Percentiles rank a stretch among this genome's conserved stretches.
Evolutionary conservation across 2,888 invertebrate species (phyloP).

Genomic region (Phalera bucephala): DNA sequence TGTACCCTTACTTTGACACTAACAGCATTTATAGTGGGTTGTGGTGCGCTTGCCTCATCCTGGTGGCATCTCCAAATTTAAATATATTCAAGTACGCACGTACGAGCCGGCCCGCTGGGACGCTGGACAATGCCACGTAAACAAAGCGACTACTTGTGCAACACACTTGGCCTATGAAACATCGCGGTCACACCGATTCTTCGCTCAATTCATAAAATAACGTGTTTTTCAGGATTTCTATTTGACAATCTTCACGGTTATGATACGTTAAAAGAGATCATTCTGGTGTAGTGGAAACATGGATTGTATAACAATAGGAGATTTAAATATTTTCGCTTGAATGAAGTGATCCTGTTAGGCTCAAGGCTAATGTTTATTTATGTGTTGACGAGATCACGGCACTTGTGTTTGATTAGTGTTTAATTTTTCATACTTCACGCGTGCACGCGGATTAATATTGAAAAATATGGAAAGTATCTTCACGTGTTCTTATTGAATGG

Average conservation of each 20-base stretch:
- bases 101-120: constrained; percentile 63
- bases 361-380: constrained; percentile 19
- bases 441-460: too few species aligned
- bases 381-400: constrained; percentile 7
- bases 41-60: constrained; percentile 72
- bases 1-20: constrained; percentile 65
- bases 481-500: too few species aligned
- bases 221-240: constrained; percentile 44
- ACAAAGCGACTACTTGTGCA: constrained; percentile 76
- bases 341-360: constrained; percentile 24
- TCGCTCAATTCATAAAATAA: constrained; percentile 47
- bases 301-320: constrained; percentile 18
- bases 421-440: not conserved
- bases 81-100: constrained; percentile 83
- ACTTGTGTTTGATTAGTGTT: not conserved
- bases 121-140: constrained; percentile 75
- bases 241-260: constrained; percentile 44
- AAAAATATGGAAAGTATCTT: too few species aligned
- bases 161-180: constrained; percentile 63
- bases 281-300: constrained; percentile 30
- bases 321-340: constrained; percentile 15
- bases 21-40: constrained; percentile 70
- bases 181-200: constrained; percentile 67
- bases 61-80: constrained; percentile 80
- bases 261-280: constrained; percentile 28